These are phyloP conservation scores for Lepus europaeus DNA, from an alignment of 2,113 vertebrate species.

Conservation along the genomic window DNA sequence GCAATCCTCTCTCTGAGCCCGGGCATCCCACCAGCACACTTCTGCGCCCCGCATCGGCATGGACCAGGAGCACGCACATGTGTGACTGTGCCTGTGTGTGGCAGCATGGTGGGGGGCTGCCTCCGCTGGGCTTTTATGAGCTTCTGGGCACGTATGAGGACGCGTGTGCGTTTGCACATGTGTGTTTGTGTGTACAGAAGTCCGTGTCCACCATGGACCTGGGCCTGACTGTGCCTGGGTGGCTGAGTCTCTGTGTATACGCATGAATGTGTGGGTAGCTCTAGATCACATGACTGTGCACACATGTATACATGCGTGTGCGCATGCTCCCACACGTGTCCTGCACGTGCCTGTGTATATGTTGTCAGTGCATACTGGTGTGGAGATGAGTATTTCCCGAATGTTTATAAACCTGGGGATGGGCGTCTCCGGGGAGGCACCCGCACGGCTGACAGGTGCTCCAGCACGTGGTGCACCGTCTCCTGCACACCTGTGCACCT, in stretches of 20 bases:
- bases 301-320: fast-evolving
- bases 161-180: fast-evolving
- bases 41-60: not conserved
- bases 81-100: not conserved
- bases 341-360: fast-evolving
- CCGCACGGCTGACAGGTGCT: fast-evolving
- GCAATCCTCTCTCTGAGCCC: not conserved
- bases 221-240: fast-evolving
- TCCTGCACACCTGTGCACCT: fast-evolving
- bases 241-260: fast-evolving
- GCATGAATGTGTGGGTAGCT: fast-evolving
- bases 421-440: not conserved
- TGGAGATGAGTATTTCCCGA: not conserved
- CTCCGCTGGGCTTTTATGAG: not conserved
- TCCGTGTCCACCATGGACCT: fast-evolving
- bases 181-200: not conserved
- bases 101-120: not conserved
- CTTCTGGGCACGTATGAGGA: not conserved
- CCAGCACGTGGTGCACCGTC: not conserved
- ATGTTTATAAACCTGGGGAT: fast-evolving
- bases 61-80: not conserved
- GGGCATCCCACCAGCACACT: too few relatives aligned
- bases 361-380: not conserved
- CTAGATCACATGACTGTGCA: fast-evolving
- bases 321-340: fast-evolving